Conservation (phyloP, 2,888 invertebrate species). For the Epinotia ramella region DNA sequence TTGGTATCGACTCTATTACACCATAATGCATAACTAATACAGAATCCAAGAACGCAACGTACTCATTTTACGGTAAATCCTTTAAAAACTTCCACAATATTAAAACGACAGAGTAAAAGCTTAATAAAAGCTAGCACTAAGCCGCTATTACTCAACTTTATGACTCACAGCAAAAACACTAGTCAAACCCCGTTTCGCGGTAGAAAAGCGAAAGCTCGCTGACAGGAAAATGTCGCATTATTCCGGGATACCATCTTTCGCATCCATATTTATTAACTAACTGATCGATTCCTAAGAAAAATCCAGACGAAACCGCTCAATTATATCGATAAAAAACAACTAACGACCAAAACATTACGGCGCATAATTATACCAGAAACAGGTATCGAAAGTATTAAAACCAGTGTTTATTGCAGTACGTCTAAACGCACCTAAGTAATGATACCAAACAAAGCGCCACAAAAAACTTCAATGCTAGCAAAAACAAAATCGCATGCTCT, state of each 20-base stretch:
- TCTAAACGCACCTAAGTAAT: conserved; percentile 67
- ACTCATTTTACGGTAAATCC: not conserved
- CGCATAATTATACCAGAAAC: conserved; percentile 73
- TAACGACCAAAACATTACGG: conserved; percentile 57
- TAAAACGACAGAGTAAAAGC: not conserved
- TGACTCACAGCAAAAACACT: conserved; percentile 36
- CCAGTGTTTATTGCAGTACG: conserved; percentile 63
- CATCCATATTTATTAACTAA: conserved; percentile 45
- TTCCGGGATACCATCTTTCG: conserved; percentile 54
- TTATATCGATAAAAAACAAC: conserved; percentile 37
- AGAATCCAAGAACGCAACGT: too few species aligned
- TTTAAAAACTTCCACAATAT: not conserved
- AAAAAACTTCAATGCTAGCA: conserved; percentile 66
- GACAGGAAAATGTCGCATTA: conserved; percentile 58
- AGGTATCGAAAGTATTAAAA: conserved; percentile 56
- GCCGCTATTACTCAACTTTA: conserved; percentile 12
- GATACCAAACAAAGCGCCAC: conserved; percentile 64
- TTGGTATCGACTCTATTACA: too few species aligned
- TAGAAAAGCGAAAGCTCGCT: conserved; percentile 54
- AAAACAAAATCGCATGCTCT: conserved; percentile 72
- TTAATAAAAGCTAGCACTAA: not conserved
- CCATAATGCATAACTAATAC: too few species aligned
- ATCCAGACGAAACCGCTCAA: conserved; percentile 48
- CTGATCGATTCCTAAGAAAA: conserved; percentile 53
- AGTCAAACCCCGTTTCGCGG: conserved; percentile 50